phyloP scores from a whole-genome alignment of 2,113 vertebrate genomes.

The Choloepus hoffmanni region DNA sequence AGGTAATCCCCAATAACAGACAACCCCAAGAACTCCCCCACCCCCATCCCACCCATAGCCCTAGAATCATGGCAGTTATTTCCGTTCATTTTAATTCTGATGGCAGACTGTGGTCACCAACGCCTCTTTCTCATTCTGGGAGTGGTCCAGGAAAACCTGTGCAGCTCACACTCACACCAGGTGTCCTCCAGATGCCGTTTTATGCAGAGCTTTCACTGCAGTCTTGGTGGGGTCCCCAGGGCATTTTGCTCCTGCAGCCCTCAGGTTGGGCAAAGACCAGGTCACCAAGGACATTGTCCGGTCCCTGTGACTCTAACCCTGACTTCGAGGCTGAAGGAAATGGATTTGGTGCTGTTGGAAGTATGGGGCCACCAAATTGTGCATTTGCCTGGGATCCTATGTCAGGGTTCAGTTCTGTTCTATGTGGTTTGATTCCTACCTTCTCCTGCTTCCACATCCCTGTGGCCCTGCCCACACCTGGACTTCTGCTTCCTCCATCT shows the following conservation, averaged over 20 bases:
- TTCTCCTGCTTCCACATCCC: background rate
- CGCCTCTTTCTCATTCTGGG: background rate
- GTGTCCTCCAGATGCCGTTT: background rate
- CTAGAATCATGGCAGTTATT: background rate
- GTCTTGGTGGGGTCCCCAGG: too few species aligned
- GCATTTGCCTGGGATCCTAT: too few species aligned
- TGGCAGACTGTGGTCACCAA: too few species aligned
- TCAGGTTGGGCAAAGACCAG: background rate
- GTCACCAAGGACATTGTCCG: accelerated
- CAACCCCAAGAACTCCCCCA: accelerated
- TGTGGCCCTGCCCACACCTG: background rate
- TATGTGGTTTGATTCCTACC: background rate
- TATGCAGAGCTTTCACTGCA: background rate
- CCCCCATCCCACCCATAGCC: background rate
- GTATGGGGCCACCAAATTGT: background rate
- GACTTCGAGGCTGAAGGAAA: background rate
- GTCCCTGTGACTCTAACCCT: accelerated
- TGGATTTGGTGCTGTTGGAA: background rate
- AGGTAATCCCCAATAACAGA: background rate
- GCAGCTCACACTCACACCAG: background rate
- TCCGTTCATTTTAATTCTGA: background rate
- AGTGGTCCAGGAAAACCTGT: background rate
- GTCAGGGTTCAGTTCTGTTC: too few species aligned
- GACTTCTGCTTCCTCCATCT: background rate
- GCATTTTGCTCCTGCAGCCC: background rate